Percentiles rank a stretch among this genome's conserved stretches.
phyloP scores from a whole-genome alignment of 2,888 invertebrate genomes.

The Drosophila multiciliata region DNA sequence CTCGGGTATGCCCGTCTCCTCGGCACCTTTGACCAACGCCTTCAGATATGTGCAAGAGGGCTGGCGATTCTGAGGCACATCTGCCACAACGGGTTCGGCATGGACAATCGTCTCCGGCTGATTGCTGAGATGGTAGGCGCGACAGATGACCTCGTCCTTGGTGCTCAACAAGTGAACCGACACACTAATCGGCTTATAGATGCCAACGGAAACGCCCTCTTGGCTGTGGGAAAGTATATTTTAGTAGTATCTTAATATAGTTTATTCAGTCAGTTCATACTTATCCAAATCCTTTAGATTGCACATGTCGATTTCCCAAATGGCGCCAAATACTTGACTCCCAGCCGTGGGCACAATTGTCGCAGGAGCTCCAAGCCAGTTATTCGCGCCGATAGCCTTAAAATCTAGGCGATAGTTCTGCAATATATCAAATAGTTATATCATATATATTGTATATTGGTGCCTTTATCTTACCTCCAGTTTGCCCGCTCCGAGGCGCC shows the following conservation, averaged over 20 bases:
- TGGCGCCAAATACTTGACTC: slow-evolving; percentile 88
- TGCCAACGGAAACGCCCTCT: slow-evolving; percentile 83
- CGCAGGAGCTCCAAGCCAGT: slow-evolving; percentile 93
- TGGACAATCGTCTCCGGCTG: slow-evolving; percentile 85
- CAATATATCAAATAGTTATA: neutral
- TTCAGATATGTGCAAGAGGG: slow-evolving; percentile 91
- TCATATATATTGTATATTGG: neutral
- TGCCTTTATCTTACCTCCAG: slow-evolving; percentile 40
- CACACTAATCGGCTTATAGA: slow-evolving; percentile 88
- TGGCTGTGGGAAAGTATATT: slow-evolving; percentile 45
- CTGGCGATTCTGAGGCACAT: slow-evolving; percentile 87
- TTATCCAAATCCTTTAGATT: slow-evolving; percentile 89
- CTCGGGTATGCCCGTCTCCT: slow-evolving; percentile 87
- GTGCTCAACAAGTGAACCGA: slow-evolving; percentile 86
- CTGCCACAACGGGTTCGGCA: slow-evolving; percentile 76
- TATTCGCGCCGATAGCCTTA: slow-evolving; percentile 86
- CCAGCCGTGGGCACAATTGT: slow-evolving; percentile 88
- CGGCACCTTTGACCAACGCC: slow-evolving; percentile 79
- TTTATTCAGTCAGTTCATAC: slow-evolving; percentile 83
- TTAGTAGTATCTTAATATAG: neutral
- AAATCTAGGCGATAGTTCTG: slow-evolving; percentile 90
- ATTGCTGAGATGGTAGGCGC: slow-evolving; percentile 90
- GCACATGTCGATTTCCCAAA: slow-evolving; percentile 89
- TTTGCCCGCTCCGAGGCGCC: slow-evolving; percentile 86
- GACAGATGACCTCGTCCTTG: slow-evolving; percentile 87